Base-by-base conservation (phyloP, 2,888 invertebrate species). In the Lamellibrachia satsuma region DNA sequence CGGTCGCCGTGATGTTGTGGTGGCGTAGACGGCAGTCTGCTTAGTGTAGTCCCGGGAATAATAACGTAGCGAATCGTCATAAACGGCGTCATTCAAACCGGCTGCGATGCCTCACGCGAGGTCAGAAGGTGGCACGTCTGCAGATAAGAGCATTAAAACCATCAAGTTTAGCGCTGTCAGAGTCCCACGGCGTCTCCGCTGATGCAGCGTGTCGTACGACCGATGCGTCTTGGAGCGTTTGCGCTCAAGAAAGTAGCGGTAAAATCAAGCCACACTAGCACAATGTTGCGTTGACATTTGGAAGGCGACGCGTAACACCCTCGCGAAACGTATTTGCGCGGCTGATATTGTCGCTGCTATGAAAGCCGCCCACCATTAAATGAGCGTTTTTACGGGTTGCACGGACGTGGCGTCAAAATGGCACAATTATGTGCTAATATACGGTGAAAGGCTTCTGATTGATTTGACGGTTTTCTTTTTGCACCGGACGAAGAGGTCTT, bases 31-130 rank as follows among this genome's bases (percentile, higher is more conserved):
- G 15, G 6, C 22, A 22, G 75, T 75, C 75, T 75, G 75, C 75
- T 75, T 75, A 75, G 75, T 75, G 75, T 75, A 75, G 75, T n/a
- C 75, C 6, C 75, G 75, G 75, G 75, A 75, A 75, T 75, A 75
- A 75, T 75, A 75, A 75, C 75, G 75, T 22, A 22, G 75, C 75
- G 22, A 22, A 15, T 75, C 75, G 75, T 75, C 75, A 75, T 75
- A 75, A 75, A 75, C 75, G 75, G 75, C 75, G 75, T 75, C 75
- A 15, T 75, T 75, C 75, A 75, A 75, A 75, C 15, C 75, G 15
- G 75, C 75, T 75, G 75, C 75, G 75, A 11, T 22, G 75, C 75
- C n/a, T 75, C 75, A 22, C 22, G 55, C 55, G 9, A 55, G 55
- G 55, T 9, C 55, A 9, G 55, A 9, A 15, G 75, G 6, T 75